Evolutionary conservation across 2,113 vertebrate genomes (phyloP), one percentile per base, ranked within the genome.

Genomic region (Mirza zaza): DNA sequence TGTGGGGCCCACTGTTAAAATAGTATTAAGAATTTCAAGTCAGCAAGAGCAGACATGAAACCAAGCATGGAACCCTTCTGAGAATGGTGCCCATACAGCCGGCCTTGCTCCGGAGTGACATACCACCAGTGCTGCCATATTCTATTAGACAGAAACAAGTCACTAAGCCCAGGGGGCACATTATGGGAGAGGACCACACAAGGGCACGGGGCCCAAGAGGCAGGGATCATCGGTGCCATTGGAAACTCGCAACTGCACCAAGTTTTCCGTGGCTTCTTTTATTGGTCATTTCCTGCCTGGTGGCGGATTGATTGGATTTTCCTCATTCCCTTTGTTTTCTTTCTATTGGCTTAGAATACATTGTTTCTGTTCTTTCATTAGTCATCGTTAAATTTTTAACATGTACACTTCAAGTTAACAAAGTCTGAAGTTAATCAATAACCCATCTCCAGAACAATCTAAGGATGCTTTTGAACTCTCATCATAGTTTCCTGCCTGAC

Each of bases 301-400:
- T 36, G 75, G 68, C 87, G 8, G 21, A 52, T 32, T 13, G 29
- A 73, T 18, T 55, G 50, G 65, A n/a, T 75, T 87, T 36, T 75
- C 89, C 85, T 93, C 34, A 13, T 75, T 55, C n/a, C 55, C n/a
- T 92, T 88, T 77, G 84, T 79, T 77, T 93, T 45, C 39, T 55
- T 73, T 48, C 52, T 39, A 5, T 32, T 18, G 83, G n/a, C 79
- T 87, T 87, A 59, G 61, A 85, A 82, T 27, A 42, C 34, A 15
- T 90, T 52, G 6, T 87, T 73, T 59, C 48, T 32, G 21, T 70
- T 42, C 67, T 67, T 82, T 89, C 45, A 55, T 75, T 34, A 55
- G n/a, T 95, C 70, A 91, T 71, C 93, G 10, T 94, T 82, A 85
- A 55, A 68, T n/a, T 86, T 90, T 94, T 82, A 85, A 39, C 82